Evolutionary conservation across 2,888 invertebrate species (phyloP), one percentile per base, ranked within the genome.

Genomic region (Bombyx huttoni): DNA sequence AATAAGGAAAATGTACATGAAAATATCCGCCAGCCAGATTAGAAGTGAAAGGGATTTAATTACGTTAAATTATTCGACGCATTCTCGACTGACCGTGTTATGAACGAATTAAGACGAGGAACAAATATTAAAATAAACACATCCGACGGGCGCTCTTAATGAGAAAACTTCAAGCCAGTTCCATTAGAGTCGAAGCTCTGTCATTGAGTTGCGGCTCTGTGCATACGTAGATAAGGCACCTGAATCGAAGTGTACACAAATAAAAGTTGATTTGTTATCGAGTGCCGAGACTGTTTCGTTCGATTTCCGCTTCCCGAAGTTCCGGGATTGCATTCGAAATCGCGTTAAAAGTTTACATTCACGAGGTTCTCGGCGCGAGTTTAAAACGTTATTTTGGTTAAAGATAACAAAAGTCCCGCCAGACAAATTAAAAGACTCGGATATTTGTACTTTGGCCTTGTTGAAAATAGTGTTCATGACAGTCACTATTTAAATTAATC

Each of bases 91-190:
- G 24, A 24, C 24, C 24, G 24, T 24, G 1, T 24, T 24, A 24
- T 24, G 24, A 24, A 24, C 2, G 24, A 24, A 24, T 24, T 24
- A 24, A 24, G 24, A 54, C 50, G 33, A 50, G 34, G 50, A 50
- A 46, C 46, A 33, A 50, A 50, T 50, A 50, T 85, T 84, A 83
- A 82, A 75, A 78, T 83, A 85, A 85, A 82, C 78, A 83, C 77
- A 85, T 85, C 84, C 83, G 81, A 84, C 75, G 80, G 77, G 73
- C 79, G 78, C 70, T 76, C 78, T 87, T 88, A 86, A 88, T 87
- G 87, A 86, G 85, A 87, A 87, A 88, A 88, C 79, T 87, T 88
- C 80, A 77, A 81, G 24, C 5, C 83, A n/a, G n/a, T 85, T 80
- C 77, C 79, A 81, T 83, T 84, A 81, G 78, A 84, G 77, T 80